Base-by-base conservation (phyloP, 2,113 vertebrate genomes). In the Strix uralensis region DNA sequence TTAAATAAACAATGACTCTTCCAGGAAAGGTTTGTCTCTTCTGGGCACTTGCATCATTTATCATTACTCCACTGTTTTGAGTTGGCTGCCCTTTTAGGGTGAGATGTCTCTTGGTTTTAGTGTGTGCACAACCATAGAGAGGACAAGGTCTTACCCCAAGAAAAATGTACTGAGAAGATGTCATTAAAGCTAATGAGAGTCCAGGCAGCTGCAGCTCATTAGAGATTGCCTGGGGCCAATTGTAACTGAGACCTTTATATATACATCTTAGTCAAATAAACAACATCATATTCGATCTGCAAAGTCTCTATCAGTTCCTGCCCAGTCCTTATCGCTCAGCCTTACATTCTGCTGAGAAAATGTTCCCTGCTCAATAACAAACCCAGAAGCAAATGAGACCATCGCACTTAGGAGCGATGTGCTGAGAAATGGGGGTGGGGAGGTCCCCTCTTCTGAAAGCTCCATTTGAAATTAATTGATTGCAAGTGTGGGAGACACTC, bases 231-330 rank as follows among this genome's bases (percentile, higher is more conserved):
- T 38, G 80, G 88, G 97, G 98, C 97, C 97, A 93, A 42, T 95
- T 96, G 98, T 98, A 98, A 98, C 97, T 92, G 97, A 98, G 98
- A 97, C 97, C 96, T 97, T 98, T 97, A 98, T 97, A 97, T 98
- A 98, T 92, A 98, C 98, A 97, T 96, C 91, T 90, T 94, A 98
- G 97, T 97, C 98, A 98, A 98, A 98, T 98, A 98, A 98, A 98
- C 97, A 98, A 97, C 97, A 97, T 96, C 97, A 79, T 96, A 96
- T 94, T 97, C 94, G 94, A 97, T 97, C 95, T 91, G 96, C 95
- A 51, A 77, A 94, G 94, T 96, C 94, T 94, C 72, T 95, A 95
- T 96, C 91, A 94, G 95, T 96, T 96, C 94, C 94, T 95, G 95
- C 95, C 85, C 81, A 18, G 91, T 88, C 92, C 89, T 96, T 96